A percentile compares a stretch with the other conserved stretches of the same genome.
phyloP scores from a whole-genome alignment of 2,797 vertebrate species.

The Danio albolineatus region DNA sequence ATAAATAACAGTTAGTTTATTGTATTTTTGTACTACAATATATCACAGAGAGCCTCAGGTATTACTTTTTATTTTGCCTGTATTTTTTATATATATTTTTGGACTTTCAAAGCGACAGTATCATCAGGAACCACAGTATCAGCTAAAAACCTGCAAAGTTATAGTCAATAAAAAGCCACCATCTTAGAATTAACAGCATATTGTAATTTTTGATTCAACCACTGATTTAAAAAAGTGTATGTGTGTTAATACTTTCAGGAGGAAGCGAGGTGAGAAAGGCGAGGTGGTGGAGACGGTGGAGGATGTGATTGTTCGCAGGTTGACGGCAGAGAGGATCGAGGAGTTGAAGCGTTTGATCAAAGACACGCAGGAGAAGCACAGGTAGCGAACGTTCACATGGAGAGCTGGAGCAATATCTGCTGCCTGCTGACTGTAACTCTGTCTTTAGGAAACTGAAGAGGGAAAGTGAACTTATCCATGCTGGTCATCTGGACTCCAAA shows the following conservation, averaged over 20 bases:
- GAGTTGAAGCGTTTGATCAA: slow-evolving; percentile 93
- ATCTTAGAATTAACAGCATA: too few species aligned
- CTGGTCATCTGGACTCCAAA: slow-evolving; percentile 90
- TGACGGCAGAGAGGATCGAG: slow-evolving; percentile 94
- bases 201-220: too few species aligned
- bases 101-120: too few species aligned
- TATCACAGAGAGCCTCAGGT: too few species aligned
- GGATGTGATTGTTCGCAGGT: slow-evolving; percentile 93
- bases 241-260: slow-evolving; percentile 71
- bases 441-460: slow-evolving; percentile 87
- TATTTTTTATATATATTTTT: too few species aligned
- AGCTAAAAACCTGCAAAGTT: too few species aligned
- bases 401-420: neutral
- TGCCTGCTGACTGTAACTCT: neutral
- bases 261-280: slow-evolving; percentile 94
- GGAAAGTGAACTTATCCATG: slow-evolving; percentile 92
- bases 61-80: too few species aligned
- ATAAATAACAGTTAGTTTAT: too few species aligned
- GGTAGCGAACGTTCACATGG: slow-evolving; percentile 71
- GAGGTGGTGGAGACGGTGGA: slow-evolving; percentile 96
- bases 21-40: too few species aligned
- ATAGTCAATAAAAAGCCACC: too few species aligned
- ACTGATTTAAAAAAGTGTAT: too few species aligned
- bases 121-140: too few species aligned
- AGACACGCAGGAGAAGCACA: slow-evolving; percentile 95